Evolutionary conservation across 2,888 invertebrate genomes (phyloP).

Genomic region (Monochamus alternatus): DNA sequence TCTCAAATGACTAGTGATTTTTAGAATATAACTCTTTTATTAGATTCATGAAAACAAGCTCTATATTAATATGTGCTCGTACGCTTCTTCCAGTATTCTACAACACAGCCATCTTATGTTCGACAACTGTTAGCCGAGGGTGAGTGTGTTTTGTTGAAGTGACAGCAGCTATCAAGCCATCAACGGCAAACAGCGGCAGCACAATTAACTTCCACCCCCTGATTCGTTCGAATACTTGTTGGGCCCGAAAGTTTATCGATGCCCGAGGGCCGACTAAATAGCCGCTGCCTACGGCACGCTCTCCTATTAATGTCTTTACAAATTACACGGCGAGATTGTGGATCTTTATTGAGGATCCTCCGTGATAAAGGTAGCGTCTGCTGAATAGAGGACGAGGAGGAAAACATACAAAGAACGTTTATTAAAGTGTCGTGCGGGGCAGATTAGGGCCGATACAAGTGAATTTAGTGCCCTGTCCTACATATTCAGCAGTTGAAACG

Average conservation of each 20-base stretch:
- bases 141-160: not conserved
- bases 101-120: not conserved
- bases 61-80: too few relatives aligned
- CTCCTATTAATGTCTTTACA: conserved; percentile 13
- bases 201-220: conserved; percentile 1
- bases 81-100: not conserved
- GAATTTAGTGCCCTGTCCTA: not conserved
- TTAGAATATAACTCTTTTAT: too few relatives aligned
- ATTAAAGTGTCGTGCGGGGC: not conserved
- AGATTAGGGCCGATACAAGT: not conserved
- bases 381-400: conserved; percentile 1
- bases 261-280: not conserved
- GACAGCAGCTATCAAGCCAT: conserved; percentile 13
- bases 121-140: not conserved
- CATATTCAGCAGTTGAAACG: not conserved
- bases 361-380: not conserved
- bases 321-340: not conserved
- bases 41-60: too few relatives aligned
- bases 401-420: conserved; percentile 6
- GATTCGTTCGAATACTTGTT: conserved; percentile 19
- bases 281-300: not conserved
- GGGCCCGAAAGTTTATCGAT: conserved; percentile 5
- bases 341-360: conserved; percentile 9
- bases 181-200: not conserved
- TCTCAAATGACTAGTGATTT: too few relatives aligned